A percentile compares a stretch with the other conserved stretches of the same genome.
Conservation (phyloP, 2,888 invertebrate species). For the Scotopteryx bipunctaria region DNA sequence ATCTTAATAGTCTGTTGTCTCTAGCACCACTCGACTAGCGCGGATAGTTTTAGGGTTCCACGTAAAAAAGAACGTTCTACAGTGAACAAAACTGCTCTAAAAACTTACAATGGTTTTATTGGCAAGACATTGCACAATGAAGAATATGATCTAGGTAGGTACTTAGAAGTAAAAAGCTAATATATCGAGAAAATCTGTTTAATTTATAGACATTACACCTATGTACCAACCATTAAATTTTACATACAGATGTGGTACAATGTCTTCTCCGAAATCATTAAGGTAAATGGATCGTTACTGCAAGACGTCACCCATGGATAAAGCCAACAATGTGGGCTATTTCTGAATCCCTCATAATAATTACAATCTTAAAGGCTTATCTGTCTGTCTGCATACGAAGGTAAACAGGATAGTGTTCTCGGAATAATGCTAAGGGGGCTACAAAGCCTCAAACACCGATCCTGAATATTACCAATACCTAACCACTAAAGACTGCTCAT, state of each 20-base stretch:
- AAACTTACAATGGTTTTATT: too few species aligned
- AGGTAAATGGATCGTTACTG: slow-evolving; percentile 2
- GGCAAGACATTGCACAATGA: too few species aligned
- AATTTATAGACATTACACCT: too few species aligned
- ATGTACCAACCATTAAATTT: not conserved
- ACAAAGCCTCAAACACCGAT: not conserved
- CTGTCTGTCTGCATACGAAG: slow-evolving; percentile 15
- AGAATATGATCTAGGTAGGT: too few species aligned
- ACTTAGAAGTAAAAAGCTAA: too few species aligned
- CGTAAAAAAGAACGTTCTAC: too few species aligned
- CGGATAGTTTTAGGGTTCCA: slow-evolving; percentile 21
- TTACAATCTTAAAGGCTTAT: slow-evolving; percentile 26
- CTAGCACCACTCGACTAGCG: slow-evolving; percentile 24
- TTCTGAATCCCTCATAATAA: slow-evolving; percentile 25
- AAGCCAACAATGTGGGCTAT: slow-evolving; percentile 23
- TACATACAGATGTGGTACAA: not conserved
- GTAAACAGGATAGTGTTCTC: slow-evolving; percentile 13
- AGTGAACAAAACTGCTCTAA: too few species aligned
- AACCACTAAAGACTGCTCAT: not conserved
- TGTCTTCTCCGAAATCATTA: not conserved
- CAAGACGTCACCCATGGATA: slow-evolving; percentile 10
- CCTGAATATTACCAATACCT: not conserved
- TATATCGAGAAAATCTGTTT: too few species aligned
- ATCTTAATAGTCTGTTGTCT: slow-evolving; percentile 28
- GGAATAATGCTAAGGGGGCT: not conserved